These are phyloP conservation scores for Helarctos malayanus DNA, from an alignment of 2,797 vertebrate genomes.

Conservation along the genomic window DNA sequence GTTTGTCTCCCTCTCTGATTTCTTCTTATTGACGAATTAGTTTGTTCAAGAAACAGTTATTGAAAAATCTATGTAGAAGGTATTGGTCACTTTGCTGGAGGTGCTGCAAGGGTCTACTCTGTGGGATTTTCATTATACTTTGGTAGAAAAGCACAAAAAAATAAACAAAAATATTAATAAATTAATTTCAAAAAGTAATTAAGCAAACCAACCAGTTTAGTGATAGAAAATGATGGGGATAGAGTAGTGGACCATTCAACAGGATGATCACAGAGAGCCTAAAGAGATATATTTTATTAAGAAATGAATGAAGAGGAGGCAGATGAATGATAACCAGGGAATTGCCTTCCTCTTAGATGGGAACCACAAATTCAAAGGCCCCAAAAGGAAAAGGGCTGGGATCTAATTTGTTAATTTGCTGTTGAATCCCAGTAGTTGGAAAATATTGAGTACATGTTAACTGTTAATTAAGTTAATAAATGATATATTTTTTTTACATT, in stretches of 20 bases:
- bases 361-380: background rate
- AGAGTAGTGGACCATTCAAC: background rate
- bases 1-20: too few relatives aligned
- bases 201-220: background rate
- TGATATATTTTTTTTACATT: background rate
- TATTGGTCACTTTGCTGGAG: background rate
- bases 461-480: constrained; percentile 46
- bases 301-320: background rate
- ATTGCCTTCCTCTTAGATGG: background rate
- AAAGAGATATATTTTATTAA: background rate
- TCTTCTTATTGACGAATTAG: background rate
- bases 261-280: background rate
- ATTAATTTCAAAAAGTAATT: background rate
- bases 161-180: background rate
- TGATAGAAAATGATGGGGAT: background rate
- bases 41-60: background rate
- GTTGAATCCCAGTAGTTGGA: background rate
- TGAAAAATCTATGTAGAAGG: background rate
- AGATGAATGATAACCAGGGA: background rate
- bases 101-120: background rate
- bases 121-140: background rate
- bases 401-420: background rate
- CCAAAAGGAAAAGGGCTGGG: background rate
- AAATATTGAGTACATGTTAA: background rate
- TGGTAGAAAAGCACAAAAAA: background rate